Percentiles rank a stretch among this genome's conserved stretches.
phyloP scores from a whole-genome alignment of 2,888 invertebrate species.

The Melikaiella ostensackeni region DNA sequence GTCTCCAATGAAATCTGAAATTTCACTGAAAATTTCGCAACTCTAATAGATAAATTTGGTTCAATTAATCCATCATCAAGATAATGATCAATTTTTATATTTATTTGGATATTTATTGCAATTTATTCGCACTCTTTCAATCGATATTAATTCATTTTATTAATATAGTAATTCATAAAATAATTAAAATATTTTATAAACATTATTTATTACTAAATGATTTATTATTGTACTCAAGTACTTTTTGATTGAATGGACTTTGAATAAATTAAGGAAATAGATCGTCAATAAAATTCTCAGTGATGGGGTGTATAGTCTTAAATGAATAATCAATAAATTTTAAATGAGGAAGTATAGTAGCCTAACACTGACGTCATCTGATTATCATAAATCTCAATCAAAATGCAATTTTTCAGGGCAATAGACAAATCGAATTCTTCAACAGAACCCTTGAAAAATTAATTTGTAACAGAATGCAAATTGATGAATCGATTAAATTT shows the following conservation, averaged over 20 bases:
- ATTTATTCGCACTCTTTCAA: background rate
- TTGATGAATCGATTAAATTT: background rate
- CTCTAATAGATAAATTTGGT: background rate
- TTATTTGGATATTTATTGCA: background rate
- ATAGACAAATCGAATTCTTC: background rate
- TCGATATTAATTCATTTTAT: background rate
- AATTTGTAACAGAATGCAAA: background rate
- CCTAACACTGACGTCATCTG: background rate
- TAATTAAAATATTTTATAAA: no score
- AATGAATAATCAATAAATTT: background rate
- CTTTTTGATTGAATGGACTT: background rate
- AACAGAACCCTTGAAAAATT: background rate
- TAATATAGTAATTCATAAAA: background rate
- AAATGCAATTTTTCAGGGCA: background rate
- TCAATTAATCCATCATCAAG: background rate
- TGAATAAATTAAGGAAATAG: background rate
- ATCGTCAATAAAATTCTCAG: background rate
- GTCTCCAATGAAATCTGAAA: background rate
- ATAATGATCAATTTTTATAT: background rate
- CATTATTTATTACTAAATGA: no score
- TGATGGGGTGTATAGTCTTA: background rate
- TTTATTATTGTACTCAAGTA: no score
- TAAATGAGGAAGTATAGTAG: background rate
- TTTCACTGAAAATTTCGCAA: conserved; percentile 6
- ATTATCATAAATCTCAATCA: background rate